These are phyloP conservation scores for Resseliella maxima DNA, from an alignment of 2,888 invertebrate species.

Conservation along the genomic window DNA sequence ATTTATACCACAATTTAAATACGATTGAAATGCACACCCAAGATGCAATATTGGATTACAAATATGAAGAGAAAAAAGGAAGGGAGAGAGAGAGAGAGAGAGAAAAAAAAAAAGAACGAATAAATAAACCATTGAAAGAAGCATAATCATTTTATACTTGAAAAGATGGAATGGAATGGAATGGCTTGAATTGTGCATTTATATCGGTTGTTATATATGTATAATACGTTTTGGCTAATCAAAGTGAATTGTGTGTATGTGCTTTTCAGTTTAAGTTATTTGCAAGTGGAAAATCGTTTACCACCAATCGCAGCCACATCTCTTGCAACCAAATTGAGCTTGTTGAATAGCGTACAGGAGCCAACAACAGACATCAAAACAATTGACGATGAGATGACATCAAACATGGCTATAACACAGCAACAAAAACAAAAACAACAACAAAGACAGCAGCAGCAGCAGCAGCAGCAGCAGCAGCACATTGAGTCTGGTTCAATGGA, in stretches of 20 bases:
- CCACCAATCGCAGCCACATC: conserved; percentile 65
- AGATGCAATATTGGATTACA: too few species aligned
- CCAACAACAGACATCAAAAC: background rate
- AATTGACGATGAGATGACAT: background rate
- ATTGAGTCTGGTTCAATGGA: background rate
- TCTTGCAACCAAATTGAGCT: conserved; percentile 2
- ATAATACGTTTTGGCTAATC: background rate
- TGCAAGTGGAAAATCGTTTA: conserved; percentile 70
- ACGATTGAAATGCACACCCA: too few species aligned
- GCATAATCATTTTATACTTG: too few species aligned
- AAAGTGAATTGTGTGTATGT: too few species aligned
- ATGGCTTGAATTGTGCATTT: background rate
- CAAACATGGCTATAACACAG: background rate
- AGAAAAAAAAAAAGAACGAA: too few species aligned
- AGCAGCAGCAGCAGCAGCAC: background rate
- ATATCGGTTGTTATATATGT: background rate
- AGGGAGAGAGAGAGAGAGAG: too few species aligned
- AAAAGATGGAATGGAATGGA: background rate
- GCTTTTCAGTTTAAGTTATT: conserved; percentile 72
- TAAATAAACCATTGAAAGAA: too few species aligned
- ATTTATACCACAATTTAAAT: background rate
- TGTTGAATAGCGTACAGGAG: background rate
- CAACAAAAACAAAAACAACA: too few species aligned
- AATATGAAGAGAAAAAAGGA: too few species aligned
- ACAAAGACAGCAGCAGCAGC: background rate